phyloP scores from a whole-genome alignment of 2,888 invertebrate genomes.

The Lordiphosa fenestrarum region DNA sequence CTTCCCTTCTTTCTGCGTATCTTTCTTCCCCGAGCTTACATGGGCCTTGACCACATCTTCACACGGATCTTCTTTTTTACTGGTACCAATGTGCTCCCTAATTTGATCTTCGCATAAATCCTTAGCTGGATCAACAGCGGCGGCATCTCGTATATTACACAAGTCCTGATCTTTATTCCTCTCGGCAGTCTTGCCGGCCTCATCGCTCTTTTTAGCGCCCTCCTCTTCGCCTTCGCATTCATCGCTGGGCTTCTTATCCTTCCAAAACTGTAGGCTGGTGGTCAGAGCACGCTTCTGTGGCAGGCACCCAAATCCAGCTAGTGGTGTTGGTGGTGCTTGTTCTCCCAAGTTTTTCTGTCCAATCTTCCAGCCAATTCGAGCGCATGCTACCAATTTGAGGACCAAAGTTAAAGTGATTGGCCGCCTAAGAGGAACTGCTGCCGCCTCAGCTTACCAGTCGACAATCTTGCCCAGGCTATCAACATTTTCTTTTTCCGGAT shows the following conservation, averaged over 20 bases:
- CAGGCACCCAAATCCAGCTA: not conserved
- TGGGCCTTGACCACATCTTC: constrained; percentile 8
- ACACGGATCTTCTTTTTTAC: too few species aligned
- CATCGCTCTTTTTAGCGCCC: not conserved
- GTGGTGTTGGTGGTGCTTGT: not conserved
- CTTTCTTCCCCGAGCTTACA: not conserved
- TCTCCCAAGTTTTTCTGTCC: constrained; percentile 3
- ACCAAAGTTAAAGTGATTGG: not conserved
- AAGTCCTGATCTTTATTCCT: too few species aligned
- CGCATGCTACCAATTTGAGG: constrained; percentile 26
- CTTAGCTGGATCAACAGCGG: too few species aligned
- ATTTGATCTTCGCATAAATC: too few species aligned
- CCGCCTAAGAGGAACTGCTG: not conserved
- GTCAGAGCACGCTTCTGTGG: constrained; percentile 28
- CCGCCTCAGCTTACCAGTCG: constrained; percentile 35
- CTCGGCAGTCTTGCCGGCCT: not conserved
- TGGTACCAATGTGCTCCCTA: too few species aligned
- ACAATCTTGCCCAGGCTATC: constrained; percentile 36
- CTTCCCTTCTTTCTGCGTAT: too few species aligned
- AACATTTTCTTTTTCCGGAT: constrained; percentile 31
- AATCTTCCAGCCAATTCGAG: constrained; percentile 12
- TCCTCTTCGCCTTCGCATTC: constrained; percentile 22
- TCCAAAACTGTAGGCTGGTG: constrained; percentile 1
- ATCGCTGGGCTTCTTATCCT: constrained; percentile 16
- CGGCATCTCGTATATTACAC: too few species aligned